Evolutionary conservation across 2,888 invertebrate species (phyloP).

Genomic region (Ophioninae sp.): DNA sequence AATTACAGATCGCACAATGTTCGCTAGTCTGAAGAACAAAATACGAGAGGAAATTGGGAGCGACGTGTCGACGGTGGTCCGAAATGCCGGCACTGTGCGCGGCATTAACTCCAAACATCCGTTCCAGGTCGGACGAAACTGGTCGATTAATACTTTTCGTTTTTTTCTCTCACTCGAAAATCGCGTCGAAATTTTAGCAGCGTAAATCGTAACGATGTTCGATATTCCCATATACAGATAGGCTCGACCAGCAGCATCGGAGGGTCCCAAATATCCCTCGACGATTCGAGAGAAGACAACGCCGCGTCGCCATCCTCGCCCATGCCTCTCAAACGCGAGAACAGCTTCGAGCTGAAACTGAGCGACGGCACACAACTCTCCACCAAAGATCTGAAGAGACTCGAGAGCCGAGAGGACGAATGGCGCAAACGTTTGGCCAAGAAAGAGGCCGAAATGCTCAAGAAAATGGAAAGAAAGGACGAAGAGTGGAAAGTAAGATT

Average conservation of each 20-base stretch:
- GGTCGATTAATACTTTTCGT: neutral
- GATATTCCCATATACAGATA: constrained; percentile 65
- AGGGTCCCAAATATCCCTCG: constrained; percentile 78
- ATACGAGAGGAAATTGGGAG: constrained; percentile 94
- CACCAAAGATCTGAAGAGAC: constrained; percentile 76
- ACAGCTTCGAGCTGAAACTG: constrained; percentile 79
- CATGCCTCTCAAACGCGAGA: constrained; percentile 75
- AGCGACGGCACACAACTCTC: constrained; percentile 77
- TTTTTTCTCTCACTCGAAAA: neutral
- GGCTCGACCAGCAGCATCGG: constrained; percentile 80
- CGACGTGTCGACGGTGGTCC: constrained; percentile 84
- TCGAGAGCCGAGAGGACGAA: constrained; percentile 78
- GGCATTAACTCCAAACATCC: constrained; percentile 76
- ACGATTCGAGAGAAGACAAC: constrained; percentile 76
- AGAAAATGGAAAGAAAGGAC: constrained; percentile 80
- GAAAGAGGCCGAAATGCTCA: constrained; percentile 84
- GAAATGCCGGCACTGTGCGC: constrained; percentile 76
- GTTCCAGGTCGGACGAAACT: constrained; percentile 72
- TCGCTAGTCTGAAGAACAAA: constrained; percentile 93
- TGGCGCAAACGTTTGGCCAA: constrained; percentile 80
- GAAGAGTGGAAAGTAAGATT: constrained; percentile 81
- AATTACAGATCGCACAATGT: constrained; percentile 83
- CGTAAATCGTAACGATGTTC: neutral
- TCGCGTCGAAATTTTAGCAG: neutral
- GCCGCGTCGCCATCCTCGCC: constrained; percentile 71